Evolutionary conservation across 2,113 vertebrate species (phyloP), one percentile per base, ranked within the genome.

Genomic region (Plotosus lineatus): DNA sequence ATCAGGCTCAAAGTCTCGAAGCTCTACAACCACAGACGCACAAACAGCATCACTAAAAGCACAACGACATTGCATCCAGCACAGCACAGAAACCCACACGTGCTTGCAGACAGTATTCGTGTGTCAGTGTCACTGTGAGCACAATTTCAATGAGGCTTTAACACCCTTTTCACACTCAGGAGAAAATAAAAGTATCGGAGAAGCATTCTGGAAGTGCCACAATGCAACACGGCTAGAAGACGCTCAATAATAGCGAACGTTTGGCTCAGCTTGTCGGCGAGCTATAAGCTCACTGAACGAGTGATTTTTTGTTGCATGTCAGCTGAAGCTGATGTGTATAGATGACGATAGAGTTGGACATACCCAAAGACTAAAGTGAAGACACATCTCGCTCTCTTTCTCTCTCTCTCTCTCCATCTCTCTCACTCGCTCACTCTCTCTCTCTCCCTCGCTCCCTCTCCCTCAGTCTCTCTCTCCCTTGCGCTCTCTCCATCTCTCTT

Each of bases 1-100:
- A 0, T 98, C 95, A 0, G 94, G 94, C 91, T 98, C 97, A 80
- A 99, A 99, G 89, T 99, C 97, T 55, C 97, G 95, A 87, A 99
- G 93, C 85, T 98, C 97, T 99, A 91, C 68, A 71, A 75, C 84
- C 71, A 85, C 55, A 85, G 56, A 73, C 71, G 79, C 53, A 85
- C 74, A 44, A 15, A 82, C 69, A 51, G 55, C 23, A 69, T 38
- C 31, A 63, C 21, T 42, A n/a, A 75, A 8, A 48, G 46, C 14
- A 33, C 2, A 44, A n/a, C 19, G 38, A 5, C 51, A 33, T 50
- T 26, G 82, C 28, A 75, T 36, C 51, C n/a, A 38, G 15, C 12
- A 42, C 50, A 12, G 21, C 28, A 28, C 6, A 14, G 19, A 42
- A 46, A 15, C 28, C 8, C 23, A 56, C n/a, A 61, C 58, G 6